phyloP scores from a whole-genome alignment of 2,888 invertebrate species.

The Operophtera brumata region DNA sequence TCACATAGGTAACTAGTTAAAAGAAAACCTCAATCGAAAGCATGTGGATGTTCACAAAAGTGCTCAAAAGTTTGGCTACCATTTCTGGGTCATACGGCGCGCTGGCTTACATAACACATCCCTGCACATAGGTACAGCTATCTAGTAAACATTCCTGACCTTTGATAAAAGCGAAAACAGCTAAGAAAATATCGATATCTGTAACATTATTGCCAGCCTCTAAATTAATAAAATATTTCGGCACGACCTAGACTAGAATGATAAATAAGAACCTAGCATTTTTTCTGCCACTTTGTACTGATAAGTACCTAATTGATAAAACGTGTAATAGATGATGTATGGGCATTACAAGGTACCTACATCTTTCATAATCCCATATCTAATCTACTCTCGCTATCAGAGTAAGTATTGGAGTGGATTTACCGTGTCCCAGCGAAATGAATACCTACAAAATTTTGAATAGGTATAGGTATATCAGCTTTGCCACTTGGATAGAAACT shows the following conservation, averaged over 20 bases:
- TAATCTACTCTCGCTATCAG: conserved; percentile 6
- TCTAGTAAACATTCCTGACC: conserved; percentile 6
- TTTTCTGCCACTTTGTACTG: not conserved
- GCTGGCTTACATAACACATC: not conserved
- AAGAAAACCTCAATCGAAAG: no score
- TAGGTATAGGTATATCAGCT: not conserved
- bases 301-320: not conserved
- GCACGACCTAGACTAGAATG: not conserved
- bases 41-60: no score
- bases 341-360: not conserved
- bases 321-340: not conserved
- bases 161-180: conserved; percentile 6
- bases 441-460: not conserved
- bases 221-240: conserved; percentile 5
- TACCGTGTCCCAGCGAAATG: not conserved
- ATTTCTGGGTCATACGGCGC: not conserved
- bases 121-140: not conserved
- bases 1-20: no score
- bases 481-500: not conserved
- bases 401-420: conserved; percentile 1
- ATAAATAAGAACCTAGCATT: not conserved
- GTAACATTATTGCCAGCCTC: conserved; percentile 13
- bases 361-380: conserved; percentile 14
- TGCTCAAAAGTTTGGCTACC: no score
- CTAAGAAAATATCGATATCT: conserved; percentile 11